Evolutionary conservation across 2,113 vertebrate genomes (phyloP).

Genomic region (Ranitomeya imitator): DNA sequence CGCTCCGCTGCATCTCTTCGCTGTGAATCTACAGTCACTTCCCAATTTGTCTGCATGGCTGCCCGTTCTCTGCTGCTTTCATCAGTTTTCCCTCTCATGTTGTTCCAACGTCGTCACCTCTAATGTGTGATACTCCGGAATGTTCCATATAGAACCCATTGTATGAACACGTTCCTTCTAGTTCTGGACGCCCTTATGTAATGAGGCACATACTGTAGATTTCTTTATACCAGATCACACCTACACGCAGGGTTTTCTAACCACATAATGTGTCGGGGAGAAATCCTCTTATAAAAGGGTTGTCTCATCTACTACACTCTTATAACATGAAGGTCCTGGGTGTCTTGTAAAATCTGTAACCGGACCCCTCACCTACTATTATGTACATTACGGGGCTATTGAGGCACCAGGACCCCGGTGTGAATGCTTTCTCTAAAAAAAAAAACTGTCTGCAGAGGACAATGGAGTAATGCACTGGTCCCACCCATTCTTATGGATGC

Average conservation of each 20-base stretch:
- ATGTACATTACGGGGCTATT: background rate
- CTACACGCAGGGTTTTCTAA: background rate
- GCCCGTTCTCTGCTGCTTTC: background rate
- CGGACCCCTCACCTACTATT: background rate
- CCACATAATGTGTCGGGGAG: no score
- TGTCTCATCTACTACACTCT: background rate
- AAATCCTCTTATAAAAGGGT: background rate
- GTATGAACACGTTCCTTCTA: background rate
- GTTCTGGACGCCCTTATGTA: background rate
- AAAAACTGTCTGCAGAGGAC: no score
- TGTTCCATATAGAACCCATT: background rate
- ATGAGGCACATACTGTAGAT: background rate
- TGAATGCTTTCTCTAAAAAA: no score
- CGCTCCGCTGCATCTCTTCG: background rate
- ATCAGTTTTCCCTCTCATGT: background rate
- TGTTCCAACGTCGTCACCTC: background rate
- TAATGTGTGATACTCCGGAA: background rate
- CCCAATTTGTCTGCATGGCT: constrained; percentile 29
- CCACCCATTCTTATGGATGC: no score
- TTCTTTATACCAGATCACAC: background rate
- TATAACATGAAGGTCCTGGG: background rate
- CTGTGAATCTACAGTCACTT: constrained; percentile 4
- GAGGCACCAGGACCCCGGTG: background rate
- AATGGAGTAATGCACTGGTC: no score
- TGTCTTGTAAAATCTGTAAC: background rate